These are phyloP conservation scores for Dolichomitus sp. DNA, from an alignment of 2,888 invertebrate genomes.

Conservation along the genomic window DNA sequence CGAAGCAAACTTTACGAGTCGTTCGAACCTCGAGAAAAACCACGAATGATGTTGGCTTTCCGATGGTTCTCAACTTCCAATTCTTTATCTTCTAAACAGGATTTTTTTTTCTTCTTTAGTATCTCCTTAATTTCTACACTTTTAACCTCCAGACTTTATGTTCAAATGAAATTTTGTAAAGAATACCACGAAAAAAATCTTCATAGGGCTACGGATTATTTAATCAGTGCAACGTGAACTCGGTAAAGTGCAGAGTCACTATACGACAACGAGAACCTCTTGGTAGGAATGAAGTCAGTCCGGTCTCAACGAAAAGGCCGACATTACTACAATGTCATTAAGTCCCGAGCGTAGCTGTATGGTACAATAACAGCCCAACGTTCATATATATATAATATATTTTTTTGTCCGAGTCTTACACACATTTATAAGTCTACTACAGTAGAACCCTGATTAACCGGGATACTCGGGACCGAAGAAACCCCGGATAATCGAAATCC, in stretches of 20 bases:
- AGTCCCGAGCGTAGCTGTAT: slow-evolving; percentile 6
- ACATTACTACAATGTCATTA: slow-evolving; percentile 16
- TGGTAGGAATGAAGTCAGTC: slow-evolving; percentile 37
- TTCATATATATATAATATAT: not conserved
- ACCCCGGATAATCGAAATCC: no score
- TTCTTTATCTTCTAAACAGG: not conserved
- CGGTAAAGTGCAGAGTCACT: slow-evolving; percentile 14
- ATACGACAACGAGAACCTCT: slow-evolving; percentile 2
- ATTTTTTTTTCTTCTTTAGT: not conserved
- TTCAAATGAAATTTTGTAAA: not conserved
- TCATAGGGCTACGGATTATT: slow-evolving; percentile 14
- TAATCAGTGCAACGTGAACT: slow-evolving; percentile 19
- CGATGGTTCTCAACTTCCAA: slow-evolving; percentile 14
- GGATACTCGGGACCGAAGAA: no score
- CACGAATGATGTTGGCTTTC: slow-evolving; percentile 7
- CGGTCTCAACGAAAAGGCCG: slow-evolving; percentile 26
- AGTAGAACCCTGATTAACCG: no score
- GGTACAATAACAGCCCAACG: not conserved
- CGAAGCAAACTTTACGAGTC: slow-evolving; percentile 1
- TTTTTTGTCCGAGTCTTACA: not conserved
- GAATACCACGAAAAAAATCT: not conserved
- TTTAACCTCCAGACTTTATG: not conserved
- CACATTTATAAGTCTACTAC: not conserved
- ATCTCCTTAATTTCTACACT: not conserved
- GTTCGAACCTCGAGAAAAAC: slow-evolving; percentile 4